Evolutionary conservation across 2,113 vertebrate species (phyloP), one percentile per base, ranked within the genome.

Genomic region (Poecilia latipinna): DNA sequence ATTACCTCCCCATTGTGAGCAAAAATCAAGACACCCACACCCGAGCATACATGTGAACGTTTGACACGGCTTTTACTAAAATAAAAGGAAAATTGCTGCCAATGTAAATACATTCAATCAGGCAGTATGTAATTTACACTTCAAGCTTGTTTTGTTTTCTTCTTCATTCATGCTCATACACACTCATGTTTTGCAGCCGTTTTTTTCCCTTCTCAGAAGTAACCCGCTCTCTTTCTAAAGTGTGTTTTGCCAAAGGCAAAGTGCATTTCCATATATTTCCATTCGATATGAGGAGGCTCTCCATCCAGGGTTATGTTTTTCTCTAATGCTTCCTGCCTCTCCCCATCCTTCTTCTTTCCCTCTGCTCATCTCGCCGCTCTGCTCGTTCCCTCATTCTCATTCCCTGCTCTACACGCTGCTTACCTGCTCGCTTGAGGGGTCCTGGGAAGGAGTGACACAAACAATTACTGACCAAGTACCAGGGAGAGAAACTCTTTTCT

Each of bases 191-290:
- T 93, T 87, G 79, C 86, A 61, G 75, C 85, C 82, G 86, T 89
- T 87, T 89, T 87, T 88, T 82, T 78, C 75, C 88, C 80, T 88
- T 84, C 86, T 90, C 79, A 89, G 82, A 93, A 93, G 90, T 88
- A 88, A 86, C 85, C 86, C 79, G 68, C 86, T 88, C 83, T 88
- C 85, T 91, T 83, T 90, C 89, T 88, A 89, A 89, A 93, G 91
- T 88, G 89, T 85, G 92, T 90, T 89, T 92, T 89, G 91, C 92
- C 92, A 90, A 90, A 90, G 91, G 90, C 91, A 90, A 88, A 90
- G 89, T 86, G 90, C 88, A 93, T 93, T 91, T 93, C 90, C 92
- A 92, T 93, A 93, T 89, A 92, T 93, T 93, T 93, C 89, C 92
- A 93, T 92, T 92, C 68, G 74, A 89, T 91, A 91, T 91, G 90